A percentile compares a stretch with the other conserved stretches of the same genome.
Conservation (phyloP, 2,113 vertebrate species). For the Empidonax alnorum region DNA sequence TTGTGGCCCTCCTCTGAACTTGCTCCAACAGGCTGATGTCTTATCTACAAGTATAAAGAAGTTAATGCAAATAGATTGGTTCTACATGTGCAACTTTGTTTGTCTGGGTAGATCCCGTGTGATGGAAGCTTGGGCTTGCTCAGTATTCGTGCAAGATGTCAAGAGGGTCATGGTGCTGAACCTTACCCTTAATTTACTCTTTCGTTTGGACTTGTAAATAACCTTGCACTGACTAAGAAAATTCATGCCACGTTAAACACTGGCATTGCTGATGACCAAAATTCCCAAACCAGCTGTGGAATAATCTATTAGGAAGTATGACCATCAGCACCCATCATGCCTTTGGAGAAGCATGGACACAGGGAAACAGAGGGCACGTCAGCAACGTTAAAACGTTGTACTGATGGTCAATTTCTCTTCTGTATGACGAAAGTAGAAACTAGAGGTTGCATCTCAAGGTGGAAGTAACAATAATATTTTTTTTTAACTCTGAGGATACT, state of each 20-base stretch:
- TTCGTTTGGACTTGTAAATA: not conserved
- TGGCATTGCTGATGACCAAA: not conserved
- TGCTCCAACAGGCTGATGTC: not conserved
- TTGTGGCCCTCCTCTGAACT: not conserved
- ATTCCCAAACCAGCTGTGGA: not conserved
- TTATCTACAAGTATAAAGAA: not conserved
- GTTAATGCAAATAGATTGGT: not conserved
- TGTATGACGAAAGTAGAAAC: not conserved
- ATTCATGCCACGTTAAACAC: not conserved
- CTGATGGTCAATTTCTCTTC: not conserved
- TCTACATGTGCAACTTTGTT: not conserved
- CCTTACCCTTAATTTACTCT: not conserved
- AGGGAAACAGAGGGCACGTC: not conserved
- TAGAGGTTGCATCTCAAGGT: not conserved
- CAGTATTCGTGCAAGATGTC: not conserved
- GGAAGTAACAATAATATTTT: not conserved
- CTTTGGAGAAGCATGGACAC: not conserved
- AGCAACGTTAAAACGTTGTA: not conserved
- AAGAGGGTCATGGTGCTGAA: not conserved
- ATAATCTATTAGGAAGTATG: not conserved
- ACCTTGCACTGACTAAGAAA: not conserved
- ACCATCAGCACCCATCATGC: not conserved
- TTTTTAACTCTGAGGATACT: not conserved
- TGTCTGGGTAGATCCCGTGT: not conserved
- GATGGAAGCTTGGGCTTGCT: not conserved